A percentile compares a stretch with the other conserved stretches of the same genome.
Evolutionary conservation across 2,888 invertebrate species (phyloP).

Genomic region (Silvanus unidentatus): DNA sequence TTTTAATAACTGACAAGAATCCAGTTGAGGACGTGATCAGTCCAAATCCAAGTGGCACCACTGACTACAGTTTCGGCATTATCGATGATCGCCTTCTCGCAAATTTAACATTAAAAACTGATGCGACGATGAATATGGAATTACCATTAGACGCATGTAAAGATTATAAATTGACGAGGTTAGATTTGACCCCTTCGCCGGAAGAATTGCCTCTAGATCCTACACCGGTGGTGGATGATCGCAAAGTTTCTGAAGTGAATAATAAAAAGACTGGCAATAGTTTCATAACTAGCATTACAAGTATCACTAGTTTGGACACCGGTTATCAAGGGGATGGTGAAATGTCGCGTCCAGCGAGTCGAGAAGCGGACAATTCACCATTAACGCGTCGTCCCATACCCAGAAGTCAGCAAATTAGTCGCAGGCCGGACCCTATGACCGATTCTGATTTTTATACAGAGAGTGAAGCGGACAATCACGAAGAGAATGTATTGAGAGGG

Average conservation of each 20-base stretch:
- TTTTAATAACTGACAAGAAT: background rate
- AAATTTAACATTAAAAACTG: constrained; percentile 51
- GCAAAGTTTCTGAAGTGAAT: constrained; percentile 56
- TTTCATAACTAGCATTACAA: constrained; percentile 83
- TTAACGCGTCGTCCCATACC: constrained; percentile 48
- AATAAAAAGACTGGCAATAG: constrained; percentile 50
- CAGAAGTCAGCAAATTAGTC: constrained; percentile 53
- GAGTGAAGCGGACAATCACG: constrained; percentile 82
- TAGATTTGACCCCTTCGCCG: constrained; percentile 78
- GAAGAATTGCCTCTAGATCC: constrained; percentile 80
- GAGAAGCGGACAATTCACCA: constrained; percentile 71
- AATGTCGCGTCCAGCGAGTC: constrained; percentile 80
- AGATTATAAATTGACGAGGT: constrained; percentile 46
- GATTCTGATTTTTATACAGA: constrained; percentile 89
- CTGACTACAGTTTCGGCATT: constrained; percentile 43
- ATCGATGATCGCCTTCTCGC: constrained; percentile 57
- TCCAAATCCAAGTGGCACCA: constrained; percentile 35
- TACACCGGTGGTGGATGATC: constrained; percentile 51
- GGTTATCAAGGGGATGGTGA: constrained; percentile 92
- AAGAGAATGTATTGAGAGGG: constrained; percentile 61
- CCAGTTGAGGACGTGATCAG: constrained; percentile 30
- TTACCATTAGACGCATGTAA: constrained; percentile 47
- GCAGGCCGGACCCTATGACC: constrained; percentile 79
- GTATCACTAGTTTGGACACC: constrained; percentile 86
- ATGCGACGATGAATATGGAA: constrained; percentile 54